Evolutionary conservation across 2,113 vertebrate genomes (phyloP).

Genomic region (Nycticorax nycticorax): DNA sequence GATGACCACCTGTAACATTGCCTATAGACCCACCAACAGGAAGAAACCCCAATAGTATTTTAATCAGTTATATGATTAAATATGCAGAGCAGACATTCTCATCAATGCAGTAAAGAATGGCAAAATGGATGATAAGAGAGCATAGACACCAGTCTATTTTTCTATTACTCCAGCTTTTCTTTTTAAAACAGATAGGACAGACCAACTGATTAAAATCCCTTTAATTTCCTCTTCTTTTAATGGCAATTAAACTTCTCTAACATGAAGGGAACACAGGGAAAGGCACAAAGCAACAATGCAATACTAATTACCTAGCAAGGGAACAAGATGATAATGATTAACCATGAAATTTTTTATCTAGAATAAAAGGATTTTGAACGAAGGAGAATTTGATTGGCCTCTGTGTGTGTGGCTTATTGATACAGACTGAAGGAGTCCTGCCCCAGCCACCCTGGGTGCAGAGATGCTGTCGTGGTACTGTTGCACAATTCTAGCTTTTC

Average conservation of each 20-base stretch:
- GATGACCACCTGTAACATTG: neutral
- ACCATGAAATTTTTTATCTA: slow-evolving; percentile 53
- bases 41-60: neutral
- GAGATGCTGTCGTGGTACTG: neutral
- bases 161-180: slow-evolving; percentile 43
- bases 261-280: slow-evolving; percentile 54
- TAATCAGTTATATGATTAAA: slow-evolving; percentile 34
- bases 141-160: slow-evolving; percentile 44
- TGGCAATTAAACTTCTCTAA: slow-evolving; percentile 65
- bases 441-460: neutral
- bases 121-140: slow-evolving; percentile 40
- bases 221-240: slow-evolving; percentile 61
- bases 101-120: slow-evolving; percentile 44
- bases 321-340: slow-evolving; percentile 71
- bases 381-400: neutral
- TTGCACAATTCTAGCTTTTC: neutral
- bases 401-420: neutral
- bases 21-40: neutral
- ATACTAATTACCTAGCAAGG: slow-evolving; percentile 68
- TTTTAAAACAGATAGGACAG: slow-evolving; percentile 50
- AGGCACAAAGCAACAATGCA: slow-evolving; percentile 64
- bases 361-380: neutral
- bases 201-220: slow-evolving; percentile 65
- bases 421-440: neutral
- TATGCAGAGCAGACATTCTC: slow-evolving; percentile 51